Percentiles rank a stretch among this genome's conserved stretches.
These are phyloP conservation scores for Leucophenga montana DNA, from an alignment of 2,888 invertebrate genomes.

Conservation along the genomic window DNA sequence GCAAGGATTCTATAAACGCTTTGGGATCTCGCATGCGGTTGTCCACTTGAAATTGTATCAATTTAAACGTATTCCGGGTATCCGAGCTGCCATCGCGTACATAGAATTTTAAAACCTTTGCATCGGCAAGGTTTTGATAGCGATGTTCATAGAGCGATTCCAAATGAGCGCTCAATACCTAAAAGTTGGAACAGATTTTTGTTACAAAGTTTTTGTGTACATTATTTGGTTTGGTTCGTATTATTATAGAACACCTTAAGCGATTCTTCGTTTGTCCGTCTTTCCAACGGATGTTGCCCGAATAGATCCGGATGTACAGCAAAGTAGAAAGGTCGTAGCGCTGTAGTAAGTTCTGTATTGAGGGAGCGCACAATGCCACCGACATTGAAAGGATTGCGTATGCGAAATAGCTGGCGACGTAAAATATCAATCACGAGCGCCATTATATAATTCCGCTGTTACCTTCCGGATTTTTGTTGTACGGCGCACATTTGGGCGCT, in stretches of 20 bases:
- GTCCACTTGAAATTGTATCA: constrained; percentile 83
- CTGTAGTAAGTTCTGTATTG: constrained; percentile 90
- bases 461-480: too few species aligned
- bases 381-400: not conserved
- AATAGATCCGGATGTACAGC: constrained; percentile 96
- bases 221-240: too few species aligned
- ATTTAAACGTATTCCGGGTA: constrained; percentile 77
- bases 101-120: constrained; percentile 84
- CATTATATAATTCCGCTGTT: constrained; percentile 5
- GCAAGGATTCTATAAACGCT: constrained; percentile 81
- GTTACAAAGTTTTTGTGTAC: too few species aligned
- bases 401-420: constrained; percentile 33
- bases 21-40: constrained; percentile 79
- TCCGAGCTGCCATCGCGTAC: constrained; percentile 75
- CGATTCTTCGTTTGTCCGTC: constrained; percentile 92
- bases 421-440: constrained; percentile 26
- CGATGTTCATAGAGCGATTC: constrained; percentile 81
- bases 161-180: constrained; percentile 84
- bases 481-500: too few species aligned
- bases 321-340: constrained; percentile 94
- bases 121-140: constrained; percentile 65
- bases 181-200: too few species aligned
- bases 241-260: constrained; percentile 76
- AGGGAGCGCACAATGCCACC: constrained; percentile 57
- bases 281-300: constrained; percentile 90